Base-by-base conservation (phyloP, 2,888 invertebrate genomes). In the Ryuthela nishihirai region DNA sequence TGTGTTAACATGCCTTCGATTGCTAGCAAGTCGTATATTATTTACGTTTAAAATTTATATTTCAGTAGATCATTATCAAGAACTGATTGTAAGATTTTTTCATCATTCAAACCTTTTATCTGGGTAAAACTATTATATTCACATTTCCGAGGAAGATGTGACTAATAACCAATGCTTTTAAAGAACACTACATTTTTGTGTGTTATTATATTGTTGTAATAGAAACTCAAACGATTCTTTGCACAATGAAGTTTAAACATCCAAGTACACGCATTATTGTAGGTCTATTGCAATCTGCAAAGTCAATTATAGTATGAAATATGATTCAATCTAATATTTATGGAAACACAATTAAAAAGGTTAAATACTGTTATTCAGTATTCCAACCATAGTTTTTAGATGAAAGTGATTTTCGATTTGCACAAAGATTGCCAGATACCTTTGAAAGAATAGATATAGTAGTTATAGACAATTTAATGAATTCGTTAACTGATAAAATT, bases 301-400 rank as follows among this genome's bases (percentile, higher is more conserved):
- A 47, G 21, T 46, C 36, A 10, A 25, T 15, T 20, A 17, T 46
- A 18, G 41, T 46, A 6, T 23, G 54, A n/a, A 35, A 46, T 24
- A 54, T 54, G 23, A 48, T 48, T 12, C 25, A 38, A 29, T 29
- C 26, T 12, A 35, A 48, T 1, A 5, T 43, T 21, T 47, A 43
- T 4, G 46, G 36, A 9, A 15, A 20, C 2, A 23, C 32, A n/a
- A 24, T 43, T 15, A 23, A 32, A 34, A 38, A 38, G 4, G 24
- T 56, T 4, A 49, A 46, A 23, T 56, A 50, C 45, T 56, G 56
- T 45, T 45, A 56, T 50, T 23, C 17, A 1, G 26, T 32, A 29
- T 23, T 20, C 0, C 15, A 25, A n/a, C 35, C 40, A 1, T 56
- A 50, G 50, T 45, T 56, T 35, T 2, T 36, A 9, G 50, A 50